Percentiles rank a stretch among this genome's conserved stretches.
Evolutionary conservation across 2,113 vertebrate genomes (phyloP).

Genomic region (Notarius quadriscutis): DNA sequence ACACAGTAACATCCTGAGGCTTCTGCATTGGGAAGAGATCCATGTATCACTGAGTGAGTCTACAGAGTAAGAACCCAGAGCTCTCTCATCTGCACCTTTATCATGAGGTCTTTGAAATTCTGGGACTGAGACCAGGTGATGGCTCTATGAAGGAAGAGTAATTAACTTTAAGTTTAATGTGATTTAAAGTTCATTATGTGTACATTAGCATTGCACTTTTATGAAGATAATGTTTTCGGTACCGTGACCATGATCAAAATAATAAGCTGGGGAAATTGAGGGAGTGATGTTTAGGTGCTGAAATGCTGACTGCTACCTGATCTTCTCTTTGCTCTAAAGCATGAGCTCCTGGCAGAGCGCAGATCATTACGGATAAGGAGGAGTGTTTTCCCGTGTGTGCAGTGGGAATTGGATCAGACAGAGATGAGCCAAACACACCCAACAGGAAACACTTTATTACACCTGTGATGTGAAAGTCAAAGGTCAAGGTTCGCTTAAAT

Average conservation of each 20-base stretch:
- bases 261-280: not conserved
- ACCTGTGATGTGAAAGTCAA: not conserved
- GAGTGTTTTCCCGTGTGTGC: slow-evolving; percentile 16
- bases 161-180: not conserved
- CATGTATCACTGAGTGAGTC: too few relatives aligned
- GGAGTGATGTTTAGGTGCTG: not conserved
- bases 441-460: slow-evolving; percentile 26
- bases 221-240: not conserved
- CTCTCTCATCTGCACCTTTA: too few relatives aligned
- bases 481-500: not conserved
- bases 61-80: too few relatives aligned
- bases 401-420: not conserved
- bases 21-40: too few relatives aligned
- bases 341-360: not conserved
- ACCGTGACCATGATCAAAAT: not conserved
- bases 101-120: too few relatives aligned
- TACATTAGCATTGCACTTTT: not conserved
- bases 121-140: not conserved
- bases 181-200: not conserved
- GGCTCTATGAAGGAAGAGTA: not conserved
- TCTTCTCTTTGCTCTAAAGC: not conserved
- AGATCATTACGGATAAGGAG: slow-evolving; percentile 4
- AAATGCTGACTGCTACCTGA: not conserved
- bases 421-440: not conserved
- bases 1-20: not conserved